Conservation (phyloP, 1,140 invertebrate species). For the Apolygus lucorum region DNA sequence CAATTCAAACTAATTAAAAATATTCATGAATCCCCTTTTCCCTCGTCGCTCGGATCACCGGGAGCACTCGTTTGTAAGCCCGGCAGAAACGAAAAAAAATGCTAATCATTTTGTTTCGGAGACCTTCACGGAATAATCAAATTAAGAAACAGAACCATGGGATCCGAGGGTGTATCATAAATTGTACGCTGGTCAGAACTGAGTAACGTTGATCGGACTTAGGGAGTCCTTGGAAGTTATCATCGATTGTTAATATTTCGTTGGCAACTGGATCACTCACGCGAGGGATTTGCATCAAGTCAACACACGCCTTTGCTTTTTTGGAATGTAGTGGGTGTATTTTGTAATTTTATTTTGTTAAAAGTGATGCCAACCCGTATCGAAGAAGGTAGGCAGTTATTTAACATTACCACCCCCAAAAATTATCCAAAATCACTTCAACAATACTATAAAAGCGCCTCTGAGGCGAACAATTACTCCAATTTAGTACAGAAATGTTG, state of each 20-base stretch:
- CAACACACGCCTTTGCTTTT: no score
- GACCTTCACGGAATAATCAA: not conserved
- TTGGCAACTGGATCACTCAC: not conserved
- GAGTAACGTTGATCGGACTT: not conserved
- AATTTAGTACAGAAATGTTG: no score
- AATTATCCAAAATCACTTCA: no score
- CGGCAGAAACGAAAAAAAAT: not conserved
- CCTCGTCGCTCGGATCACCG: no score
- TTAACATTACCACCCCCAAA: no score
- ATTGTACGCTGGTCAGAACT: not conserved
- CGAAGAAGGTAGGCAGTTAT: no score
- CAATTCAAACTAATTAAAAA: not conserved
- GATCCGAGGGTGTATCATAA: not conserved
- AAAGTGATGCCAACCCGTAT: no score
- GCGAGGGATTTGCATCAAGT: not conserved
- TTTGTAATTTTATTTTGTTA: no score
- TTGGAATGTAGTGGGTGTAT: no score
- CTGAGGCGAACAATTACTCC: no score
- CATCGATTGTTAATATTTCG: not conserved
- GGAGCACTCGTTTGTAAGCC: not conserved
- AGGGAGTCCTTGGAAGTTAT: not conserved
- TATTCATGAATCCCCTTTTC: not conserved
- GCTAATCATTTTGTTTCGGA: not conserved
- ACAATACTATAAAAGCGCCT: no score
- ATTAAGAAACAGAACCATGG: not conserved